Percentiles rank a stretch among this genome's conserved stretches.
phyloP scores from a whole-genome alignment of 1,140 invertebrate genomes.

The Aricia agestis region DNA sequence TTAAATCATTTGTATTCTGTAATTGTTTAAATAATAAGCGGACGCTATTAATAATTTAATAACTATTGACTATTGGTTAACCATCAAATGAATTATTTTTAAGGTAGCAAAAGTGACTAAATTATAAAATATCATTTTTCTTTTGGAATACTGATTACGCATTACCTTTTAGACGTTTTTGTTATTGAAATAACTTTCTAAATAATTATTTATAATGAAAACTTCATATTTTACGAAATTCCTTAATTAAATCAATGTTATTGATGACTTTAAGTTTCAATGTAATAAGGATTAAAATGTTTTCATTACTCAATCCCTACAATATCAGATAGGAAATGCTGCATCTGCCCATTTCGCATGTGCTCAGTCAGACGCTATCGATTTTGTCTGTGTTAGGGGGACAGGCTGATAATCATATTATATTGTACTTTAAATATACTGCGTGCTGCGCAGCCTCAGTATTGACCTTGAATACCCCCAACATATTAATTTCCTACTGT shows the following conservation, averaged over 20 bases:
- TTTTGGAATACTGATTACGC: too few relatives aligned
- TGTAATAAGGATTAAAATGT: too few relatives aligned
- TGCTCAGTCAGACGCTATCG: conserved; percentile 66
- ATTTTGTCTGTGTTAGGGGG: conserved; percentile 75
- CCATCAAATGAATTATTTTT: too few relatives aligned
- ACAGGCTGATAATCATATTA: conserved; percentile 71
- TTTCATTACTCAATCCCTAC: not conserved
- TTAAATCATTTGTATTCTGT: not conserved
- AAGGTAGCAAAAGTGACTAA: too few relatives aligned
- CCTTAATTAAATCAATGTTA: too few relatives aligned
- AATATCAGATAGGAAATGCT: conserved; percentile 1
- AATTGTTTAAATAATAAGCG: too few relatives aligned
- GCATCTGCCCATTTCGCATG: conserved; percentile 41
- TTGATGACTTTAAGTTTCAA: too few relatives aligned
- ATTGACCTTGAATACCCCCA: conserved; percentile 58
- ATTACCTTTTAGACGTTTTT: too few relatives aligned
- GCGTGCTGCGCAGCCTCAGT: conserved; percentile 39
- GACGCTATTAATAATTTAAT: not conserved
- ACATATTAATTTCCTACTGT: conserved; percentile 31
- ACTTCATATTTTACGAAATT: too few relatives aligned
- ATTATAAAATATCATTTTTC: too few relatives aligned
- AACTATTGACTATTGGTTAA: not conserved
- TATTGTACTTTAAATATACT: conserved; percentile 71
- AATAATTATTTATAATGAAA: too few relatives aligned
- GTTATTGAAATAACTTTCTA: too few relatives aligned